These are phyloP conservation scores for Sebastes fasciatus DNA, from an alignment of 2,113 vertebrate species.

Conservation along the genomic window DNA sequence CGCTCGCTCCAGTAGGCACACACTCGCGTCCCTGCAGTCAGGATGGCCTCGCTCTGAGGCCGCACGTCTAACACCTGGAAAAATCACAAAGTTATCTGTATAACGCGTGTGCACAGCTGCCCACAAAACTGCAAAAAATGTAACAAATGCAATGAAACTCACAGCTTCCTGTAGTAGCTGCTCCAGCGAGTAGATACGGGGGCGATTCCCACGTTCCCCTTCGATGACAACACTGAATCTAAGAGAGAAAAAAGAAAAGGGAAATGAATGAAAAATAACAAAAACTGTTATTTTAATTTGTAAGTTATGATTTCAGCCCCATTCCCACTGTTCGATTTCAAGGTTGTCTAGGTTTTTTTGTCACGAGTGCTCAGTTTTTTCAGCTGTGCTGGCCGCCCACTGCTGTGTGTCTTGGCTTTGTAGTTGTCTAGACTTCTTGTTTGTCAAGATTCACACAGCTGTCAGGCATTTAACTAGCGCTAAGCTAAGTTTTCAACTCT, in stretches of 20 bases:
- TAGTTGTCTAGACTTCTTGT: slow-evolving; percentile 33
- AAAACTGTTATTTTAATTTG: background rate
- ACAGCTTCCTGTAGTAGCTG: slow-evolving; percentile 96
- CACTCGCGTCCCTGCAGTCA: slow-evolving; percentile 90
- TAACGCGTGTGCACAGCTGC: background rate
- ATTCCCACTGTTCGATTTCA: slow-evolving; percentile 13
- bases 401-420: slow-evolving; percentile 43
- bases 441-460: slow-evolving; percentile 47
- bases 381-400: slow-evolving; percentile 39
- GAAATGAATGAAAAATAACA: background rate
- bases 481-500: slow-evolving; percentile 36
- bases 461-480: slow-evolving; percentile 28
- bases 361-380: background rate
- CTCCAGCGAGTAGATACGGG: slow-evolving; percentile 93
- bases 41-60: slow-evolving; percentile 87
- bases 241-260: background rate
- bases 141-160: slow-evolving; percentile 68
- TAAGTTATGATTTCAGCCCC: background rate
- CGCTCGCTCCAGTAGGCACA: slow-evolving; percentile 98
- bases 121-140: background rate
- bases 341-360: background rate
- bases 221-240: slow-evolving; percentile 96
- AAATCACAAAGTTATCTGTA: slow-evolving; percentile 12
- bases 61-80: slow-evolving; percentile 91
- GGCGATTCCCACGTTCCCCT: slow-evolving; percentile 93